Evolutionary conservation across 2,113 vertebrate species (phyloP), one percentile per base, ranked within the genome.

Genomic region (Anolis sagrei): DNA sequence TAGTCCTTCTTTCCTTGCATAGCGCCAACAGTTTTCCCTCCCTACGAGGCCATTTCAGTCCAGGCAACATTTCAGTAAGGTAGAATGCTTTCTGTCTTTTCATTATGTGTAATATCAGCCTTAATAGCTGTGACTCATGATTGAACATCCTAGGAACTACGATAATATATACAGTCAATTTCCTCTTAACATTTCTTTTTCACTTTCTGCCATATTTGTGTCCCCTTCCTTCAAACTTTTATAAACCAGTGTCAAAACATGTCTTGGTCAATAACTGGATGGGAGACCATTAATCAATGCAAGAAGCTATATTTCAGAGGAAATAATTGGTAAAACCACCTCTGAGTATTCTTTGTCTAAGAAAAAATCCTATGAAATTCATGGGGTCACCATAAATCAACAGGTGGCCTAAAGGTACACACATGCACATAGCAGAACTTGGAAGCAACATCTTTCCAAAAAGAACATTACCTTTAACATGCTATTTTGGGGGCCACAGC

Each of bases 1-100:
- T 51, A 48, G 58, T 19, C 78, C 36, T 88, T 77, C 49, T 25
- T 88, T 82, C 82, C 76, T 88, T 78, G 25, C 23, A 74, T n/a
- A 16, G 34, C 34, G 18, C 48, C 32, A 68, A 9, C 21, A 27
- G 39, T 54, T 76, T 64, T 74, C 84, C 11, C 39, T n/a, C 32
- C 34, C 66, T 58, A 4, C 39, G 34, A 78, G 49, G 49, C 64
- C 66, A 85, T 85, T 85, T 44, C 51, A 85, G 66, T 79, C 68
- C 66, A 79, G 4, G 27, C 61, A 18, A 19, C 27, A 11, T 79
- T 85, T 79, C 10, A 72, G 61, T 51, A 25, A 82, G 76, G 51
- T 61, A 48, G 1, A n/a, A 48, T 54, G 19, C 76, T 79, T 54
- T 62, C 21, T 76, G 49, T 76, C 36, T 36, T 44, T 44, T 62